Conservation (phyloP, 2,113 vertebrate species). For the Seriola aureovittata region DNA sequence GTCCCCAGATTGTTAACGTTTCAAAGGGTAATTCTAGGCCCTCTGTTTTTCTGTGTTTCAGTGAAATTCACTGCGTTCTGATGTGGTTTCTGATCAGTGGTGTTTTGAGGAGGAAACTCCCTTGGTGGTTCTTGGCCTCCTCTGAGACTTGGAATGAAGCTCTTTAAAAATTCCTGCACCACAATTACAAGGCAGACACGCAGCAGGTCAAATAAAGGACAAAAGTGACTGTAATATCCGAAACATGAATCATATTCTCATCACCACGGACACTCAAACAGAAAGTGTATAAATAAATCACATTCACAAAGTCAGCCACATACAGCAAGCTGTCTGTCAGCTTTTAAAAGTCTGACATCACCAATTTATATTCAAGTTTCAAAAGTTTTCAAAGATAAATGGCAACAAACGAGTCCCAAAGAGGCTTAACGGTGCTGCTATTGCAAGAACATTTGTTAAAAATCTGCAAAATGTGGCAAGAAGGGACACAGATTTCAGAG, state of each 20-base stretch:
- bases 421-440: constrained; percentile 17
- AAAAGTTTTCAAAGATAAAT: constrained; percentile 49
- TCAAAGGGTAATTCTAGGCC: constrained; percentile 74
- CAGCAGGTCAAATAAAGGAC: constrained; percentile 78
- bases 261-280: constrained; percentile 35
- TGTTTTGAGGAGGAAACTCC: constrained; percentile 77
- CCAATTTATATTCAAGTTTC: constrained; percentile 36
- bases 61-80: constrained; percentile 75
- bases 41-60: constrained; percentile 64
- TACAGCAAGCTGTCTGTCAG: constrained; percentile 8
- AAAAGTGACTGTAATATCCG: constrained; percentile 53
- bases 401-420: constrained; percentile 21
- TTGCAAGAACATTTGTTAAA: constrained; percentile 24
- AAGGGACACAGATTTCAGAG: constrained; percentile 2
- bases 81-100: constrained; percentile 82
- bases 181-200: constrained; percentile 76
- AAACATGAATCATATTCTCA: constrained; percentile 68
- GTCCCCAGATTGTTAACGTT: constrained; percentile 66
- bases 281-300: constrained; percentile 45
- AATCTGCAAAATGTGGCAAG: constrained; percentile 17
- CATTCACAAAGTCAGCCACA: constrained; percentile 40
- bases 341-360: constrained; percentile 32
- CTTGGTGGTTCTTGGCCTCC: constrained; percentile 79
- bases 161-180: constrained; percentile 60
- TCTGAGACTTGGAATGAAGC: constrained; percentile 66